Evolutionary conservation across 1,140 invertebrate genomes (phyloP).

Genomic region (Tribolium castaneum): DNA sequence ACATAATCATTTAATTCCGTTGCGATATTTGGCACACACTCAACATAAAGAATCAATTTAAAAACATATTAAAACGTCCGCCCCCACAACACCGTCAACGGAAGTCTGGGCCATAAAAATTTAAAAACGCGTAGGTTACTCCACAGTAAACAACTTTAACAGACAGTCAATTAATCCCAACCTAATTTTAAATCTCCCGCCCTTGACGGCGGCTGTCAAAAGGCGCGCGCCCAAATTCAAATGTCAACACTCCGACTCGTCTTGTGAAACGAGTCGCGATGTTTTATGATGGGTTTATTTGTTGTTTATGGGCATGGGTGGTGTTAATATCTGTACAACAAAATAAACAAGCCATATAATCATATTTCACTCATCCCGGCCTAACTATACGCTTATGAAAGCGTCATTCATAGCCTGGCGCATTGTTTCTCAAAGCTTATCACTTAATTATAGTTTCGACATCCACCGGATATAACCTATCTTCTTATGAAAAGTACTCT

Average conservation of each 20-base stretch:
- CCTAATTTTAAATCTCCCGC: neutral
- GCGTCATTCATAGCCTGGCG: slow-evolving; percentile 19
- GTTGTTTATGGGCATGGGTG: slow-evolving; percentile 6
- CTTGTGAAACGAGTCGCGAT: neutral
- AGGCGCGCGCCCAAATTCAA: neutral
- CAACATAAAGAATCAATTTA: slow-evolving; percentile 42
- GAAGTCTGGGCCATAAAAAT: slow-evolving; percentile 50
- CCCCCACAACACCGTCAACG: slow-evolving; percentile 45
- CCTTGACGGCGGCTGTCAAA: neutral
- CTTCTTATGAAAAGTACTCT: slow-evolving; percentile 34
- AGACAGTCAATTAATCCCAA: slow-evolving; percentile 29
- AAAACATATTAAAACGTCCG: slow-evolving; percentile 40
- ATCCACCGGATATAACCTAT: slow-evolving; percentile 33
- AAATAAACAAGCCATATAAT: slow-evolving; percentile 28
- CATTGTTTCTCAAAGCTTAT: slow-evolving; percentile 35
- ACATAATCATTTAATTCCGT: slow-evolving; percentile 27
- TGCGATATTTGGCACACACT: slow-evolving; percentile 32
- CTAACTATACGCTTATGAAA: slow-evolving; percentile 33
- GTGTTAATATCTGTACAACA: slow-evolving; percentile 28
- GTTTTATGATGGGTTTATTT: slow-evolving; percentile 20
- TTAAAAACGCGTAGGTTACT: slow-evolving; percentile 45
- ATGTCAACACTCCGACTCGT: neutral
- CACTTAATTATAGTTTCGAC: slow-evolving; percentile 35
- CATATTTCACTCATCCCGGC: slow-evolving; percentile 23
- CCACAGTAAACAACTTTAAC: slow-evolving; percentile 47